Evolutionary conservation across 2,113 vertebrate species (phyloP).

Genomic region (Cavia porcellus): DNA sequence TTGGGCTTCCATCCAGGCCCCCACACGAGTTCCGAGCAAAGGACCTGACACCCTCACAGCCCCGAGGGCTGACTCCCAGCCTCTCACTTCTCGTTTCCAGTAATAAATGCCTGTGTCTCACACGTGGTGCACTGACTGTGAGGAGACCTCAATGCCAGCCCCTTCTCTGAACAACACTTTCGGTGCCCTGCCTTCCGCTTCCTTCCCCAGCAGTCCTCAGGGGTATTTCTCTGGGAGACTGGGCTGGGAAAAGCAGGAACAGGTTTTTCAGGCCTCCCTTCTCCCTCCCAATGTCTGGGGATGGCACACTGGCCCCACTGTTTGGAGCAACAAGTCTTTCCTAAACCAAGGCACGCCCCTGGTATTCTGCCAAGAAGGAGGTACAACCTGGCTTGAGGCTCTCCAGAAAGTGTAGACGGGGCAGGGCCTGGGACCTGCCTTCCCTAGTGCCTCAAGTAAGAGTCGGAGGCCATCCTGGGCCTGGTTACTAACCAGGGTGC

Average conservation of each 20-base stretch:
- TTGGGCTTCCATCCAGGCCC: neutral
- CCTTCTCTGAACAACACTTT: neutral
- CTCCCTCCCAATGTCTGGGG: neutral
- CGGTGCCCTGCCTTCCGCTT: neutral
- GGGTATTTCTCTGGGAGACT: constrained; percentile 20
- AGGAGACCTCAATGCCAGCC: neutral
- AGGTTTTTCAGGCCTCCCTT: constrained; percentile 67
- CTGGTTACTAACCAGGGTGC: neutral
- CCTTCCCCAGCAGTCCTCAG: neutral
- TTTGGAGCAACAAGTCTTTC: constrained; percentile 67
- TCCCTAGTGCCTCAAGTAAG: neutral
- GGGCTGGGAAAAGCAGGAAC: constrained; percentile 23
- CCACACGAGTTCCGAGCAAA: neutral
- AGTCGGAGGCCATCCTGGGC: neutral
- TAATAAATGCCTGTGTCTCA: constrained; percentile 73
- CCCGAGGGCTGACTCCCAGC: neutral
- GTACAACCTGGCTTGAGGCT: neutral
- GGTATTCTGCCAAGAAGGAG: constrained; percentile 32
- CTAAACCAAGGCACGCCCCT: constrained; percentile 60
- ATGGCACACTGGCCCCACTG: constrained; percentile 56
- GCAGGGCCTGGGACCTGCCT: neutral
- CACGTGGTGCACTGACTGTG: constrained; percentile 4
- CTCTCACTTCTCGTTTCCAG: constrained; percentile 10
- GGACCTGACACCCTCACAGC: neutral
- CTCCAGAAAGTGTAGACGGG: neutral